Percentiles rank a stretch among this genome's conserved stretches.
Evolutionary conservation across 2,113 vertebrate genomes (phyloP).

Genomic region (Okapia johnstoni): DNA sequence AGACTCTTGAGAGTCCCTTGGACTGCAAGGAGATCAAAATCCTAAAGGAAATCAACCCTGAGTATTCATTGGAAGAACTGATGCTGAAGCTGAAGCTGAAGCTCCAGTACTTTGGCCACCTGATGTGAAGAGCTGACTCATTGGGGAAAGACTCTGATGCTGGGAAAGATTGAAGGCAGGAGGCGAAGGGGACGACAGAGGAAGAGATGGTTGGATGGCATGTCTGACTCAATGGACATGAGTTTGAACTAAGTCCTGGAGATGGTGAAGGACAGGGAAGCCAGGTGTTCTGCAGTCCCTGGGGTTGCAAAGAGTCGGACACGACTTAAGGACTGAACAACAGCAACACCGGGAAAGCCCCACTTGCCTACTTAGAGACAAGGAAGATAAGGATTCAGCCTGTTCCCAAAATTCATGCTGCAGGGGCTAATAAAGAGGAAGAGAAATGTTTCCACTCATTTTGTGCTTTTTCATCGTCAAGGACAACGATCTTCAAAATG

Average conservation of each 20-base stretch:
- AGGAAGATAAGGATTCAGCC: background rate
- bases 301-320: background rate
- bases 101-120: background rate
- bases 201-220: background rate
- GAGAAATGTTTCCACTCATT: background rate
- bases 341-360: background rate
- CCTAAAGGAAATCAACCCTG: background rate
- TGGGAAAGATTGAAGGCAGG: background rate
- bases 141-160: background rate
- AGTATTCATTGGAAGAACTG: background rate
- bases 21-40: background rate
- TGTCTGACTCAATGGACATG: background rate
- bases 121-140: background rate
- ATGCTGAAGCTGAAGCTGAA: background rate
- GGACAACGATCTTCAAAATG: background rate
- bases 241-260: background rate
- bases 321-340: background rate
- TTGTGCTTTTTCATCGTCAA: background rate
- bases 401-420: background rate
- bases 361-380: background rate
- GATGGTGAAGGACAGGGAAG: background rate
- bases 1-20: background rate
- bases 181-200: background rate
- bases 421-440: background rate
- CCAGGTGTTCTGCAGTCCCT: background rate